phyloP scores from a whole-genome alignment of 2,113 vertebrate genomes.

The Platichthys flesus region DNA sequence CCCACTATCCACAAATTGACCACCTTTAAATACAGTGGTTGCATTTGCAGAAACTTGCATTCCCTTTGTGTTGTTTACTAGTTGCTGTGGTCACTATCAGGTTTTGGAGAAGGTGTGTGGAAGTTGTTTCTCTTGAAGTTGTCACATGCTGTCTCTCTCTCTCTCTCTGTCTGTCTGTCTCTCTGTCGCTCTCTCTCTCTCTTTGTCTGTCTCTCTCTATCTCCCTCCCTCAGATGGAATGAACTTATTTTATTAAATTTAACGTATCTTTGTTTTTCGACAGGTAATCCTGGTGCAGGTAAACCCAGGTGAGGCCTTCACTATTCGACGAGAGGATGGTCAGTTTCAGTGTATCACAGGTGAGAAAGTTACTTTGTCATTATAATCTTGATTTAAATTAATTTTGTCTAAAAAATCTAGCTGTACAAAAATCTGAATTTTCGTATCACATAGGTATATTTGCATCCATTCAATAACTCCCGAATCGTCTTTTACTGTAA shows the following conservation, averaged over 20 bases:
- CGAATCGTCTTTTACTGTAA: too few species aligned
- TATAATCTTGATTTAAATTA: neutral
- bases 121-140: too few species aligned
- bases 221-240: neutral
- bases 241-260: neutral
- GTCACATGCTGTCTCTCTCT: too few species aligned
- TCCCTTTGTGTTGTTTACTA: too few species aligned
- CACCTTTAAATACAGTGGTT: too few species aligned
- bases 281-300: constrained; percentile 99
- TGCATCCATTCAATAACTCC: neutral
- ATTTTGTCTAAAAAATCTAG: neutral
- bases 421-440: neutral
- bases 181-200: too few species aligned
- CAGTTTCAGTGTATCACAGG: constrained; percentile 99
- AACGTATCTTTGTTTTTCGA: constrained; percentile 47
- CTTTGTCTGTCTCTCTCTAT: too few species aligned
- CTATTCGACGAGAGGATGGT: constrained; percentile 99
- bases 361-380: constrained; percentile 67
- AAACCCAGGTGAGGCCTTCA: constrained; percentile 99
- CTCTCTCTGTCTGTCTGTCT: too few species aligned
- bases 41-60: too few species aligned
- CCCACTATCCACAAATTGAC: too few species aligned
- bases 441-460: neutral
- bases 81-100: too few species aligned
- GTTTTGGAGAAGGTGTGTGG: too few species aligned